These are phyloP conservation scores for Siniperca scherzeri DNA, from an alignment of 2,797 vertebrate species.

Conservation along the genomic window DNA sequence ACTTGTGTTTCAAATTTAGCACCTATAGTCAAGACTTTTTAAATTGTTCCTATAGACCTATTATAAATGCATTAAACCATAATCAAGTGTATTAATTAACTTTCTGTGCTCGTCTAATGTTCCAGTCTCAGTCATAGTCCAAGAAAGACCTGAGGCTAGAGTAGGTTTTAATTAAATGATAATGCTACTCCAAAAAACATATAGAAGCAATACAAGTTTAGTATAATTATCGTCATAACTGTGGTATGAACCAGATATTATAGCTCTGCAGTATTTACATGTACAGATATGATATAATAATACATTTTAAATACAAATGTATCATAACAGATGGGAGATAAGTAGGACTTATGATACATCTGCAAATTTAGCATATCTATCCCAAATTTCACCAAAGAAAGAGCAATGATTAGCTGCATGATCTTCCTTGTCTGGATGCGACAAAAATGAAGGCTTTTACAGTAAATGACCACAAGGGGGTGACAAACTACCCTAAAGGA, in stretches of 20 bases:
- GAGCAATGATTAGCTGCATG: background rate
- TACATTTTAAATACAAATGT: background rate
- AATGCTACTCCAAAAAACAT: background rate
- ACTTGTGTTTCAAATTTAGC: background rate
- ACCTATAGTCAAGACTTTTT: background rate
- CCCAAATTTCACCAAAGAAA: background rate
- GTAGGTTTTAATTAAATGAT: background rate
- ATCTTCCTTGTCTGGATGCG: background rate
- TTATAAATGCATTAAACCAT: background rate
- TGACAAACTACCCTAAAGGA: background rate
- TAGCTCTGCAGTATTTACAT: background rate
- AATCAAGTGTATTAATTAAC: background rate
- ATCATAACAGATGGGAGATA: background rate
- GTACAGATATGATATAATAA: background rate
- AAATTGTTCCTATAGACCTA: background rate
- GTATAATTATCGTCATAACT: background rate
- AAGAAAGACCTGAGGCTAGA: background rate
- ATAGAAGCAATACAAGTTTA: background rate
- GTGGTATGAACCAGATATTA: background rate
- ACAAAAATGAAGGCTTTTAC: background rate
- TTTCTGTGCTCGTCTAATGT: background rate
- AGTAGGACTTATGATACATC: background rate
- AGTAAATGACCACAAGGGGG: constrained; percentile 16
- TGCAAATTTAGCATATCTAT: background rate
- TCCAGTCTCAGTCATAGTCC: background rate